These are phyloP conservation scores for Cyprinodon variegatus DNA, from an alignment of 2,113 vertebrate genomes.

Conservation along the genomic window DNA sequence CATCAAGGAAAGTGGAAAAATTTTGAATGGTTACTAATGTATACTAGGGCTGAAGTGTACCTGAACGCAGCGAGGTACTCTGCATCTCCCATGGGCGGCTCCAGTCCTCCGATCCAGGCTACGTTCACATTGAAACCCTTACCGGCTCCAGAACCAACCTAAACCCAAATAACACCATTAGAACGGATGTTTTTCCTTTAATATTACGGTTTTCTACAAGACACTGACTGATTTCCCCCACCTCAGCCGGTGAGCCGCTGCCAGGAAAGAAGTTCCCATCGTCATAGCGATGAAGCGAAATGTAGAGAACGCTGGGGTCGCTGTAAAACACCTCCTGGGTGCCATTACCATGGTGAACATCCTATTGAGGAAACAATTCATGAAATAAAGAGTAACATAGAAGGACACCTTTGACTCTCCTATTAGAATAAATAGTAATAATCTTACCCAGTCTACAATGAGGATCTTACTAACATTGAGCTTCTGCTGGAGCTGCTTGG, in stretches of 20 bases:
- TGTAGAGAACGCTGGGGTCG: conserved; percentile 89
- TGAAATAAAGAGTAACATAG: neutral
- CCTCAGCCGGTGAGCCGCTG: conserved; percentile 89
- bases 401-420: neutral
- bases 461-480: conserved; percentile 89
- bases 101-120: conserved; percentile 92
- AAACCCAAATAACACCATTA: neutral
- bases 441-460: conserved; percentile 94
- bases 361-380: conserved; percentile 70
- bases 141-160: conserved; percentile 90
- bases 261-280: conserved; percentile 93
- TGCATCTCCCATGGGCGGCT: conserved; percentile 94
- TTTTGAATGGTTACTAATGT: neutral
- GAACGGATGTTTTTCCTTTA: neutral
- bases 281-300: conserved; percentile 92
- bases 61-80: conserved; percentile 96
- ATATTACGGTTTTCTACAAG: fast-evolving
- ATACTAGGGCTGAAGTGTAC: conserved; percentile 61
- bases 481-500: conserved; percentile 85
- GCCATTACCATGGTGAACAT: conserved; percentile 93
- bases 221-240: conserved; percentile 42
- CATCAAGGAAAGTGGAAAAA: too few relatives aligned
- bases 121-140: conserved; percentile 94
- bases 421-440: neutral
- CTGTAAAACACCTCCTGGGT: conserved; percentile 93